Conservation (phyloP, 2,888 invertebrate species). For the Salpingus planirostris region DNA sequence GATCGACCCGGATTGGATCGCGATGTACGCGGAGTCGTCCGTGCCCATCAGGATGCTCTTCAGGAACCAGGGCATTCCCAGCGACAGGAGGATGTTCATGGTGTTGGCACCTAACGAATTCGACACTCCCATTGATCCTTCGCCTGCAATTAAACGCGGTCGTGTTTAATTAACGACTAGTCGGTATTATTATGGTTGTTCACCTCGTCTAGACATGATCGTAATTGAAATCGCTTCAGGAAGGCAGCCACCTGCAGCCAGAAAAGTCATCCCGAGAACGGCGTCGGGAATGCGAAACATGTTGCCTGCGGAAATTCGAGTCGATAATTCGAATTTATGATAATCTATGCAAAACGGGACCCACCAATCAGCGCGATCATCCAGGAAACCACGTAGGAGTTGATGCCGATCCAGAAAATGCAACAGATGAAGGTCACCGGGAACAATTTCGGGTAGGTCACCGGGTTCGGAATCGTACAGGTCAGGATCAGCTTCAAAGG, state of each 20-base stretch:
- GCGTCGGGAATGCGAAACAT: slow-evolving; percentile 76
- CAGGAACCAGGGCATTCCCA: slow-evolving; percentile 80
- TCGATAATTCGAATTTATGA: too few species aligned
- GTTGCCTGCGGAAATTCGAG: too few species aligned
- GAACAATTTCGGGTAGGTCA: slow-evolving; percentile 52
- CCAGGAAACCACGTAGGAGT: slow-evolving; percentile 87
- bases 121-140: slow-evolving; percentile 79
- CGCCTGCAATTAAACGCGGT: too few species aligned
- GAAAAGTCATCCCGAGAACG: slow-evolving; percentile 84
- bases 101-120: slow-evolving; percentile 82
- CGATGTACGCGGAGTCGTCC: slow-evolving; percentile 43
- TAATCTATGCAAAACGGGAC: too few species aligned
- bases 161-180: too few species aligned
- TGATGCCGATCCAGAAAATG: slow-evolving; percentile 73
- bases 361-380: slow-evolving; percentile 80
- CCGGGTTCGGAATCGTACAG: slow-evolving; percentile 63
- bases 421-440: slow-evolving; percentile 79
- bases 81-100: slow-evolving; percentile 70
- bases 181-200: too few species aligned
- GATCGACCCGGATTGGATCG: slow-evolving; percentile 69
- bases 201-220: slow-evolving; percentile 80
- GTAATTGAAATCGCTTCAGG: slow-evolving; percentile 78
- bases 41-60: slow-evolving; percentile 52
- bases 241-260: slow-evolving; percentile 84
- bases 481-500: slow-evolving; percentile 60